Percentiles rank a stretch among this genome's conserved stretches.
These are phyloP conservation scores for Odontamblyopus rebecca DNA, from an alignment of 2,797 vertebrate species.

Conservation along the genomic window DNA sequence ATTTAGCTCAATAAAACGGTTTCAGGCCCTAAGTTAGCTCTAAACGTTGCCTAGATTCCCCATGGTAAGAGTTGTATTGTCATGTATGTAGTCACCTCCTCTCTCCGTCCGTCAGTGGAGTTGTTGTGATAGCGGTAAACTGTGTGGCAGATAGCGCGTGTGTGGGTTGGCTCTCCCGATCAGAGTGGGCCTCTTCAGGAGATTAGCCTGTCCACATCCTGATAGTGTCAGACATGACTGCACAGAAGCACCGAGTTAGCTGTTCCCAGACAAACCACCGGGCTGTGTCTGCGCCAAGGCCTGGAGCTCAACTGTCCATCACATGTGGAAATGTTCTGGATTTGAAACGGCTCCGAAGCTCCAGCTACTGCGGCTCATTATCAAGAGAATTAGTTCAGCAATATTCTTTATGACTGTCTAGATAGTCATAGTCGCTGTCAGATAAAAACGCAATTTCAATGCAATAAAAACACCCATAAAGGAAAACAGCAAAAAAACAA, in stretches of 20 bases:
- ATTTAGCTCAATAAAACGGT: no score
- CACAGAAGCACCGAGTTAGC: background rate
- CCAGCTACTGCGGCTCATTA: no score
- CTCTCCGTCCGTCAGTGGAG: background rate
- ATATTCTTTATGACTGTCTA: no score
- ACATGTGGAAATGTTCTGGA: background rate
- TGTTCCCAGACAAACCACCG: background rate
- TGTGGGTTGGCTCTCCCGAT: background rate
- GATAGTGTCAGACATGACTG: constrained; percentile 4
- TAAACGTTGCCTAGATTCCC: background rate
- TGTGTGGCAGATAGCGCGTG: background rate
- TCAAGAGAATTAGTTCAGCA: no score
- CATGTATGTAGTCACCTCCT: background rate
- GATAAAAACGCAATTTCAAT: no score
- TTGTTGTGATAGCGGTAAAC: background rate
- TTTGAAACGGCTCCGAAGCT: background rate
- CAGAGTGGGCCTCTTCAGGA: constrained; percentile 5
- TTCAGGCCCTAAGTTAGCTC: background rate
- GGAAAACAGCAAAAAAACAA: no score
- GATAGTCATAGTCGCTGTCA: no score
- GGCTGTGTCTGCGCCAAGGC: background rate
- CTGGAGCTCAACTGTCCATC: background rate
- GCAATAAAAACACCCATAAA: no score
- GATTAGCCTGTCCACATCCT: constrained; percentile 5
- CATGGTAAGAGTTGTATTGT: background rate